These are phyloP conservation scores for Embiotoca jacksoni DNA, from an alignment of 2,113 vertebrate species.

Conservation along the genomic window DNA sequence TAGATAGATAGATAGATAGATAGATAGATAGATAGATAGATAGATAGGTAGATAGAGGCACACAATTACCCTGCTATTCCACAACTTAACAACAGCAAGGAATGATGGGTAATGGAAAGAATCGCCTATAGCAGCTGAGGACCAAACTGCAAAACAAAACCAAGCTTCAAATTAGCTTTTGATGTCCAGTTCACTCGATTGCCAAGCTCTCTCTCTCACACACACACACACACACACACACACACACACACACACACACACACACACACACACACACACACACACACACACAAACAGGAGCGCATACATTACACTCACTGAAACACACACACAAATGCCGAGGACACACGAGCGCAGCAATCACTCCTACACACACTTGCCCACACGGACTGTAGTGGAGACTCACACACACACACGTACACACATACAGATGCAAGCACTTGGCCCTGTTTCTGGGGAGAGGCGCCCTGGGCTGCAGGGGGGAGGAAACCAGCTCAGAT, in stretches of 20 bases:
- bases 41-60: neutral
- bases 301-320: neutral
- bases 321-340: slow-evolving; percentile 18
- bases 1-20: neutral
- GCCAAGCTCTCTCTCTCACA: neutral
- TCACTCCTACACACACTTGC: slow-evolving; percentile 37
- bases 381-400: slow-evolving; percentile 8
- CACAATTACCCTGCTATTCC: neutral
- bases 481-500: slow-evolving; percentile 48
- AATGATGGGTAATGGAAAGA: slow-evolving; percentile 50
- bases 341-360: neutral
- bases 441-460: slow-evolving; percentile 56
- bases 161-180: slow-evolving; percentile 36
- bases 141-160: slow-evolving; percentile 29
- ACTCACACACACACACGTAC: slow-evolving; percentile 15
- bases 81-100: slow-evolving; percentile 17
- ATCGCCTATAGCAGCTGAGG: slow-evolving; percentile 26
- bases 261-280: neutral
- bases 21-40: neutral
- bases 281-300: slow-evolving; percentile 8
- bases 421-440: slow-evolving; percentile 39
- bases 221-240: slow-evolving; percentile 20
- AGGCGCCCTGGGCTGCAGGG: slow-evolving; percentile 32
- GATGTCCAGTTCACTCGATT: neutral
- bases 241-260: neutral